Conservation (phyloP, 92 coral and sea anemone species). For the Parazoanthus atlanticus region DNA sequence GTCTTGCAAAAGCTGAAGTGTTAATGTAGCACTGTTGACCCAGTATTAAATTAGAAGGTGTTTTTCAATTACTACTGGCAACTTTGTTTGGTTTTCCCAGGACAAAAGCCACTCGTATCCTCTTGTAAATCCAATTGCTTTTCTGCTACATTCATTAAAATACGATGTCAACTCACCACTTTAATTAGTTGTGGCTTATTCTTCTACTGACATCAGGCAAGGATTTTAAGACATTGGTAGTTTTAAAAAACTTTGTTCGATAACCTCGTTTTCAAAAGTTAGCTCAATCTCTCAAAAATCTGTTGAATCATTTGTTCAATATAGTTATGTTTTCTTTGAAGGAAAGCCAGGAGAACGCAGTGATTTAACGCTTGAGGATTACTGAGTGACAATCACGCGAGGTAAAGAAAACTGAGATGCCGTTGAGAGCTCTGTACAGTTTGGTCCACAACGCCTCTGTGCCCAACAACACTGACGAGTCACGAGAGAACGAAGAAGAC, state of each 20-base stretch:
- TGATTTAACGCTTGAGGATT: background rate
- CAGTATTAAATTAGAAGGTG: slow-evolving; percentile 22
- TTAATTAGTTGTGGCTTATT: background rate
- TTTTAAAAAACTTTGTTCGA: background rate
- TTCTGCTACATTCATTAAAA: slow-evolving; percentile 3
- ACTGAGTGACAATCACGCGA: background rate
- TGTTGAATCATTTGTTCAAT: background rate
- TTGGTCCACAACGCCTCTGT: background rate
- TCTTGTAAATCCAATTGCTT: slow-evolving; percentile 10
- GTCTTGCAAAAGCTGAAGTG: slow-evolving; percentile 10
- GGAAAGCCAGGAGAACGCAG: background rate
- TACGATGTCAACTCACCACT: background rate
- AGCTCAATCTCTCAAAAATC: background rate
- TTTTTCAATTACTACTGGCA: slow-evolving; percentile 33
- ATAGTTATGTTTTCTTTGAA: background rate
- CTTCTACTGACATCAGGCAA: background rate
- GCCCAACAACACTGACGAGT: background rate
- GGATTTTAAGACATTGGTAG: background rate
- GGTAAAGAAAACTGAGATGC: background rate
- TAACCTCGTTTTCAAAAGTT: background rate
- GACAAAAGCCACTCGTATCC: slow-evolving; percentile 22
- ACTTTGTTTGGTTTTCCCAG: slow-evolving; percentile 26
- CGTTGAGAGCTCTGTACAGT: background rate
- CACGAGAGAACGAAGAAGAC: slow-evolving; percentile 19
- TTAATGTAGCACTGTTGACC: slow-evolving; percentile 9